phyloP scores from a whole-genome alignment of 2,797 vertebrate genomes.

The Xiphorhynchus erythropygius region DNA sequence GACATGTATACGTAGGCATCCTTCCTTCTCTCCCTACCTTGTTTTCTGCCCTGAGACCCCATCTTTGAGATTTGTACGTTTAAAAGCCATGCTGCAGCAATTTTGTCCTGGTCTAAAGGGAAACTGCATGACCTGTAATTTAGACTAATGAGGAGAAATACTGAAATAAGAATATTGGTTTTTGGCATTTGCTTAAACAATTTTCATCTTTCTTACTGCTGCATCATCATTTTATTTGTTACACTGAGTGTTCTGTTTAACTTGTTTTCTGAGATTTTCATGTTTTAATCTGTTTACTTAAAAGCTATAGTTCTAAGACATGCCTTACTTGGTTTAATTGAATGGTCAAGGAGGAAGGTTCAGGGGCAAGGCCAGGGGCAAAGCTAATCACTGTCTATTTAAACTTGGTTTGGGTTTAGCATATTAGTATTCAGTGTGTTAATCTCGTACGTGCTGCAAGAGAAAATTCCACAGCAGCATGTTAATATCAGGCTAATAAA shows the following conservation, averaged over 20 bases:
- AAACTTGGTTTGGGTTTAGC: not conserved
- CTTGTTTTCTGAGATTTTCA: not conserved
- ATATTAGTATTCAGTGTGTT: not conserved
- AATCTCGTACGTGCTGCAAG: accelerated
- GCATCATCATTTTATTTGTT: not conserved
- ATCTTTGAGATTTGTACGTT: not conserved
- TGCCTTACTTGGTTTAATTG: not conserved
- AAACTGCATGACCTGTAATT: not conserved
- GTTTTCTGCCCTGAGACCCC: not conserved
- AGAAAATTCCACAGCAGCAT: not conserved
- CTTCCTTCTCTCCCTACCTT: not conserved
- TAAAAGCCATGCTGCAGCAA: not conserved
- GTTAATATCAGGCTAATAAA: not conserved
- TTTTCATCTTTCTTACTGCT: not conserved
- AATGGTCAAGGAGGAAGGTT: not conserved
- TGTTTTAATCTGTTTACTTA: not conserved
- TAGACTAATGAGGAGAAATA: not conserved
- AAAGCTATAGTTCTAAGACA: not conserved
- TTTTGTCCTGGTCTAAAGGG: not conserved
- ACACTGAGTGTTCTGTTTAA: not conserved
- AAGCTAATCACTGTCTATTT: not conserved
- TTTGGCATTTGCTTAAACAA: not conserved
- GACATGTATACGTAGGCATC: not conserved
- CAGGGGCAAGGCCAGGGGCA: not conserved
- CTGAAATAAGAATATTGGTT: not conserved